Conservation (phyloP, 2,797 vertebrate species). For the Nyctibius grandis region DNA sequence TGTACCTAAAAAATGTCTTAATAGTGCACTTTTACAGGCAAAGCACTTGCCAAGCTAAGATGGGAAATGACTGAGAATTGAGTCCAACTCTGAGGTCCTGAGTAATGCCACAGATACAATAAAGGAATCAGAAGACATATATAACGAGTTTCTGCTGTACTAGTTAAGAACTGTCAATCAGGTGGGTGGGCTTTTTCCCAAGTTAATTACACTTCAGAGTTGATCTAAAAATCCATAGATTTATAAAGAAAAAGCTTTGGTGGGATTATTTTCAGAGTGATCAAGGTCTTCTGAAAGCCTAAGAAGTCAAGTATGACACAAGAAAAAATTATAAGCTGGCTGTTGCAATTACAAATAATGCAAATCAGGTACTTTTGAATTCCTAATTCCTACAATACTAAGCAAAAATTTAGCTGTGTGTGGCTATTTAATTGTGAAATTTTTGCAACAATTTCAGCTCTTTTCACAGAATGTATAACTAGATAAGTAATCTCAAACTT, state of each 20-base stretch:
- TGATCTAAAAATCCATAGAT: slow-evolving; percentile 19
- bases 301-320: not conserved
- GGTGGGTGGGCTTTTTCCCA: not conserved
- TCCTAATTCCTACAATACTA: not conserved
- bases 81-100: not conserved
- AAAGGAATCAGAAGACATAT: not conserved
- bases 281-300: not conserved
- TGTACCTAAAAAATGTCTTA: not conserved
- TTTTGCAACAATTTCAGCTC: not conserved
- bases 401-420: not conserved
- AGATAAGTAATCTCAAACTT: not conserved
- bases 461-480: not conserved
- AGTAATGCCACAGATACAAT: not conserved
- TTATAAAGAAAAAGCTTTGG: slow-evolving; percentile 22
- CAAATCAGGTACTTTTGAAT: slow-evolving; percentile 23
- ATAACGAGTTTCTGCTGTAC: not conserved
- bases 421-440: not conserved
- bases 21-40: not conserved
- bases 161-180: not conserved
- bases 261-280: slow-evolving; percentile 31
- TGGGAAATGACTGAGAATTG: not conserved
- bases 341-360: not conserved
- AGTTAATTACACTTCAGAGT: slow-evolving; percentile 24
- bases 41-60: not conserved
- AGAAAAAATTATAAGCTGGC: not conserved